Base-by-base conservation (phyloP, 2,888 invertebrate species). In the Synanthedon tipuliformis region DNA sequence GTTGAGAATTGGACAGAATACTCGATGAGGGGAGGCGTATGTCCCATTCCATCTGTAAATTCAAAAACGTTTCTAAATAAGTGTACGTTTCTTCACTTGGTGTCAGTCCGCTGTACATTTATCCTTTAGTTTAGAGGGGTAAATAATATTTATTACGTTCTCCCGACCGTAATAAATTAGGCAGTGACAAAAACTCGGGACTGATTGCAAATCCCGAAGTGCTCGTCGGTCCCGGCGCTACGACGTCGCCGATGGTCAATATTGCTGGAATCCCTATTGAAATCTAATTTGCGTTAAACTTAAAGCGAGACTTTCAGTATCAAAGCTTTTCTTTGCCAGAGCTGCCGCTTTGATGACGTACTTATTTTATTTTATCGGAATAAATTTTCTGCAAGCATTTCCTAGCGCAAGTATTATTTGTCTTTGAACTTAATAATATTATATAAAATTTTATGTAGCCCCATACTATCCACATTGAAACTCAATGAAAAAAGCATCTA, bases 1-100 rank as follows among this genome's bases (percentile, higher is more conserved):
- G 81, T 82, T 77, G 78, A 75, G 81, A 80, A 80, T 84, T 75
- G 82, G 78, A 78, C 78, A 71, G 83, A 85, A 84, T 83, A 84
- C 78, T 73, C 73, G 81, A 84, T 83, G 80, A 84, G 83, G 79
- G 76, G 78, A 69, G 77, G 71, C 75, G 74, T 69, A 71, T 73
- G 73, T 71, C 70, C 73, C 73, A 72, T 77, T 74, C 74, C 71
- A 75, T 68, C 71, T 72, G 70, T 75, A 68, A 76, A 77, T 78
- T 75, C 79, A 67, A 64, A 64, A 70, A 69, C 65, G 68, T 73
- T 71, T 75, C 75, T 69, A 71, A 73, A 72, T 71, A 76, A 78
- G 68, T 78, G 78, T 76, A 75, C 71, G 45, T 45, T 7, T 45
- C 45, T 45, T 45, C 45, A 45, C 13, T 45, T 13, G 13, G 45